Percentiles rank a stretch among this genome's conserved stretches.
These are phyloP conservation scores for Poeciliopsis paucimaculata DNA, from an alignment of 2,797 vertebrate genomes.

Conservation along the genomic window DNA sequence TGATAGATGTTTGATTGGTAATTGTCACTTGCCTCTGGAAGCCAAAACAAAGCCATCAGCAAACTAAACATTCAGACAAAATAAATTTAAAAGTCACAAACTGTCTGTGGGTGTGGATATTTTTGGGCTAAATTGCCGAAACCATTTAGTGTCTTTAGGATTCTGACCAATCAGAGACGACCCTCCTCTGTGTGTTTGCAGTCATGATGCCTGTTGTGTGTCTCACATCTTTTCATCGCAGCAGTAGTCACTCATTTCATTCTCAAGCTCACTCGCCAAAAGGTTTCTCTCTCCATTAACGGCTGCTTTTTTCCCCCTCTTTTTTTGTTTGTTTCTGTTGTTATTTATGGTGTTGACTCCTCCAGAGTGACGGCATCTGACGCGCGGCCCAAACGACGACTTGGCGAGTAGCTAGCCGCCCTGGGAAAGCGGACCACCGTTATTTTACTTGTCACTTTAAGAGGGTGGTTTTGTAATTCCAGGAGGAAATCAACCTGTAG, in stretches of 20 bases:
- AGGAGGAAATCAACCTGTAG: slow-evolving; percentile 15
- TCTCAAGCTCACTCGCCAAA: neutral
- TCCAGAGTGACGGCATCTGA: slow-evolving; percentile 78
- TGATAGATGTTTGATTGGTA: neutral
- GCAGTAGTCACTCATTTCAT: slow-evolving; percentile 21
- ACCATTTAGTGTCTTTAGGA: neutral
- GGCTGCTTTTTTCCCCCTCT: slow-evolving; percentile 47
- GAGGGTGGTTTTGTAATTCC: slow-evolving; percentile 13
- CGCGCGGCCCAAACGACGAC: slow-evolving; percentile 58
- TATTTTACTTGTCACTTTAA: slow-evolving; percentile 5
- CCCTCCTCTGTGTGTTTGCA: slow-evolving; percentile 31
- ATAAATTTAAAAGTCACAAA: neutral
- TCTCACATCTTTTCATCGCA: slow-evolving; percentile 29
- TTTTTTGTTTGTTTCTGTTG: slow-evolving; percentile 37
- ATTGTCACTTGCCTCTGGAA: neutral
- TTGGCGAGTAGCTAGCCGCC: slow-evolving; percentile 79
- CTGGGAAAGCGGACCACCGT: slow-evolving; percentile 37
- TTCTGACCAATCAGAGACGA: neutral
- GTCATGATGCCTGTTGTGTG: slow-evolving; percentile 35
- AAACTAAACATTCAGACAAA: neutral
- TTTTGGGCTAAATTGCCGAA: slow-evolving; percentile 6
- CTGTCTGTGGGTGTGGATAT: neutral
- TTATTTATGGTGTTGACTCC: slow-evolving; percentile 28
- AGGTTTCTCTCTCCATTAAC: slow-evolving; percentile 54
- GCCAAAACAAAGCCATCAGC: neutral